Evolutionary conservation across 2,888 invertebrate genomes (phyloP).

Genomic region (Pardosa pseudoannulata): DNA sequence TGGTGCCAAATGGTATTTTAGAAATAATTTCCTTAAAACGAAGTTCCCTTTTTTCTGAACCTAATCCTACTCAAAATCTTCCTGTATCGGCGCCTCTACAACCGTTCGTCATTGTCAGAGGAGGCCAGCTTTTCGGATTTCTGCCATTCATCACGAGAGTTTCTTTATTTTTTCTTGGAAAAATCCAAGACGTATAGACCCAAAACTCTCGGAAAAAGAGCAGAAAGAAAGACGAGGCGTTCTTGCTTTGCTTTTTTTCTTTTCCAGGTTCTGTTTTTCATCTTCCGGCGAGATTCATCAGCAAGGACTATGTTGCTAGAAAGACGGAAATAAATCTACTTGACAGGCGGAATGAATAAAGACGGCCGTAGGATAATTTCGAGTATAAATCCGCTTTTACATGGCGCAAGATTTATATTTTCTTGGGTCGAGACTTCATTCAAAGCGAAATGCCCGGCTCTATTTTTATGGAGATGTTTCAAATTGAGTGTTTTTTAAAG

Average conservation of each 20-base stretch:
- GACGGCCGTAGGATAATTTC: conserved; percentile 60
- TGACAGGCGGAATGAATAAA: conserved; percentile 50
- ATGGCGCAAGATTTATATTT: conserved; percentile 30
- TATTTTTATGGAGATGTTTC: too few relatives aligned
- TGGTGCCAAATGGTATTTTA: conserved; percentile 1
- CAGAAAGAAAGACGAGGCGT: conserved; percentile 10
- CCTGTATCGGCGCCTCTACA: conserved; percentile 60
- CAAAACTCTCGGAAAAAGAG: conserved; percentile 26
- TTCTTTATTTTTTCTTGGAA: conserved; percentile 22
- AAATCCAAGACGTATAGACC: conserved; percentile 39
- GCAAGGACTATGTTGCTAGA: conserved; percentile 7
- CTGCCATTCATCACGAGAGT: conserved; percentile 53
- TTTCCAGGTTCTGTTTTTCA: conserved; percentile 48
- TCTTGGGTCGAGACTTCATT: conserved; percentile 31
- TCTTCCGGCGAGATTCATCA: conserved; percentile 69
- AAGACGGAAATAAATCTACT: conserved; percentile 26
- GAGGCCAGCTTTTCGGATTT: conserved; percentile 54
- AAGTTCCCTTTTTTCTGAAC: background rate
- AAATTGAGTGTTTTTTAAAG: too few relatives aligned
- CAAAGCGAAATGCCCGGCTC: conserved; percentile 27
- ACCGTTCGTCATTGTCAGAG: conserved; percentile 54
- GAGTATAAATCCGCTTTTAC: conserved; percentile 50
- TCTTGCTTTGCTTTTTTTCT: conserved; percentile 25
- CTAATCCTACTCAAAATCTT: conserved; percentile 36
- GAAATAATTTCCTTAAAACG: background rate